phyloP scores from a whole-genome alignment of 2,888 invertebrate species.

The Antitype chi region DNA sequence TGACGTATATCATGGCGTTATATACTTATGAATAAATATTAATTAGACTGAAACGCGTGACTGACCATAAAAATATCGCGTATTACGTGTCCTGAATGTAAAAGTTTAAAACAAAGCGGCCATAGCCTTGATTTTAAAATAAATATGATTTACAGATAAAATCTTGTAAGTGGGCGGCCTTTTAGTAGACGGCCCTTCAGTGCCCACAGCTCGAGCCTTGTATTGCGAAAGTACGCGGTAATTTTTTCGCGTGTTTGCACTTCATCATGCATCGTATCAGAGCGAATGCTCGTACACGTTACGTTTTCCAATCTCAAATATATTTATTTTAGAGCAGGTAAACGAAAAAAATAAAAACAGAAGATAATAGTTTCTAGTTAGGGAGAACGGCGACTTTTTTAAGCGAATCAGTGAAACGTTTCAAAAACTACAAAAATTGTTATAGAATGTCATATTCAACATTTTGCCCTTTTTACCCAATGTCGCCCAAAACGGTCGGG shows the following conservation, averaged over 20 bases:
- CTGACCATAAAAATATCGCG: slow-evolving; percentile 8
- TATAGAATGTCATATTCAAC: too few species aligned
- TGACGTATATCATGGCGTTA: slow-evolving; percentile 13
- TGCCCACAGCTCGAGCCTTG: too few species aligned
- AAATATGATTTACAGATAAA: neutral
- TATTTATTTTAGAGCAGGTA: neutral
- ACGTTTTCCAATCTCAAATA: slow-evolving; percentile 1
- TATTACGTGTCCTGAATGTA: slow-evolving; percentile 13
- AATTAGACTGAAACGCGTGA: slow-evolving; percentile 8
- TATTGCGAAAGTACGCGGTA: neutral
- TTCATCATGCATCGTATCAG: neutral
- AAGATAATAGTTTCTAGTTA: too few species aligned
- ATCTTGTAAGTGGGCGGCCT: neutral
- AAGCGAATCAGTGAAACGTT: too few species aligned
- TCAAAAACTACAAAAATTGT: too few species aligned
- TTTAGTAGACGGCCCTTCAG: neutral
- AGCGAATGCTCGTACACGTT: too few species aligned
- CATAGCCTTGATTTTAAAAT: too few species aligned
- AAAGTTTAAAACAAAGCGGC: slow-evolving; percentile 3
- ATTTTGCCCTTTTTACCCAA: too few species aligned
- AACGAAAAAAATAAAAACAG: too few species aligned
- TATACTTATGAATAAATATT: slow-evolving; percentile 21
- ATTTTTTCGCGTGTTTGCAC: neutral
- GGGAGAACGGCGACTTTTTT: too few species aligned
- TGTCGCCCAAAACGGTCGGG: too few species aligned